These are phyloP conservation scores for Erpornis zantholeuca DNA, from an alignment of 2,113 vertebrate genomes.

Conservation along the genomic window DNA sequence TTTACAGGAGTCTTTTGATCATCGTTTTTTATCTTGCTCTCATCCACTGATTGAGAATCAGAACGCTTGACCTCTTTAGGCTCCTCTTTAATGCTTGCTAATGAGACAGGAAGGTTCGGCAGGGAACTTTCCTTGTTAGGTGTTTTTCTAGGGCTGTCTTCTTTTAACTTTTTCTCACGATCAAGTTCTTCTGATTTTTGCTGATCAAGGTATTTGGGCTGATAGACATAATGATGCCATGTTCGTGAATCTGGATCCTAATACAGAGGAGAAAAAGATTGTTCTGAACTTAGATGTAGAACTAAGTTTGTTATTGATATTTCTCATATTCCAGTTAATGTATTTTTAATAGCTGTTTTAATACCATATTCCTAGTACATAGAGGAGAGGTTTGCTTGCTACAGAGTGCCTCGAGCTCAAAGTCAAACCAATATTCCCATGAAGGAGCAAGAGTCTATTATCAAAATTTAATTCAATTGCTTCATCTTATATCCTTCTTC, in stretches of 20 bases:
- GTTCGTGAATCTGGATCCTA: conserved; percentile 91
- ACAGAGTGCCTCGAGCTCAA: not conserved
- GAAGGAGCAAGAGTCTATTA: conserved; percentile 19
- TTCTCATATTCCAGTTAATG: not conserved
- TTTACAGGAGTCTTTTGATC: conserved; percentile 84
- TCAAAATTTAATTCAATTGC: conserved; percentile 31
- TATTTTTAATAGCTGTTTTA: conserved; percentile 12
- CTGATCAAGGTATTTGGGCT: conserved; percentile 90
- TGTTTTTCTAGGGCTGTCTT: conserved; percentile 86
- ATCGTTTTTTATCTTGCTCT: conserved; percentile 81
- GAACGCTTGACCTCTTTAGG: conserved; percentile 83
- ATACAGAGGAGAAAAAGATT: not conserved
- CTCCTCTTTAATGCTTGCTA: conserved; percentile 85
- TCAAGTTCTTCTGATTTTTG: conserved; percentile 86
- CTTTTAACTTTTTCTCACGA: conserved; percentile 84
- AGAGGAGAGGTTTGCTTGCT: not conserved
- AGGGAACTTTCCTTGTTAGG: conserved; percentile 83
- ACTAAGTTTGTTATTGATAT: not conserved
- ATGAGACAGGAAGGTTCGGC: conserved; percentile 75
- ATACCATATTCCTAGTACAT: not conserved
- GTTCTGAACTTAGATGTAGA: not conserved
- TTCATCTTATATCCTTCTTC: conserved; percentile 20
- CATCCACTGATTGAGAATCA: conserved; percentile 81
- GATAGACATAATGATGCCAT: conserved; percentile 91
- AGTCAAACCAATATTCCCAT: conserved; percentile 23